Evolutionary conservation across 2,797 vertebrate species (phyloP), one percentile per base, ranked within the genome.

Genomic region (Macropodus opercularis): DNA sequence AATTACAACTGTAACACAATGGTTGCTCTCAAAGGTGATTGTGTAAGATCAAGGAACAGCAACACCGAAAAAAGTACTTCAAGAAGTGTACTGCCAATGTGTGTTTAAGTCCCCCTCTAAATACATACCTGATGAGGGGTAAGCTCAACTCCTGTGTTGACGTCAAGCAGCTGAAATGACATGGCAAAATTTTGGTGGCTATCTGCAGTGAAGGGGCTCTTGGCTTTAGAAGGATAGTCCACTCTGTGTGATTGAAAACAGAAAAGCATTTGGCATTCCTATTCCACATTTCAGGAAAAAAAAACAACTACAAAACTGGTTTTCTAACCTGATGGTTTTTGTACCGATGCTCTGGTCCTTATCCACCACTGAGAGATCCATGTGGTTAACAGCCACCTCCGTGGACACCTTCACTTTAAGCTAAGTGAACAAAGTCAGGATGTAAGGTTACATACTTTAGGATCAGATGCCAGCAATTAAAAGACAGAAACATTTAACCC

Each of bases 321-420:
- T 23, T 26, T 29, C 82, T 83, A 80, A 98, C 98, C 95, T 94
- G 49, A 91, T 95, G 22, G 96, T 98, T 89, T 98, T 99, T 49
- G 97, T 96, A 1, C 96, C 95, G 32, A 97, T 99, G 88, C 97
- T 98, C 90, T 99, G 98, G 86, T 99, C 98, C 81, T 97, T 98
- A 86, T 99, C 98, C 84, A 99, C 96, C 0, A 95, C 94, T 63
- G 98, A 98, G 60, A 99, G 95, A 84, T 99, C 97, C 60, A 99
- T 96, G 70, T 95, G 98, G 35, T 92, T 94, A 69, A 99, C 93
- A 9, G 95, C 92, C 55, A 99, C 98, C 87, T 97, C 96, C 3
- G 98, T 99, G 57, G 98, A 98, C 68, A 99, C 96, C 83, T 99
- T 99, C 26, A 99, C 94, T 88, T 97, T 98, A 8, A 99, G 91